Percentiles rank a stretch among this genome's conserved stretches.
Evolutionary conservation across 2,888 invertebrate genomes (phyloP).

Genomic region (Masnerella sp.): DNA sequence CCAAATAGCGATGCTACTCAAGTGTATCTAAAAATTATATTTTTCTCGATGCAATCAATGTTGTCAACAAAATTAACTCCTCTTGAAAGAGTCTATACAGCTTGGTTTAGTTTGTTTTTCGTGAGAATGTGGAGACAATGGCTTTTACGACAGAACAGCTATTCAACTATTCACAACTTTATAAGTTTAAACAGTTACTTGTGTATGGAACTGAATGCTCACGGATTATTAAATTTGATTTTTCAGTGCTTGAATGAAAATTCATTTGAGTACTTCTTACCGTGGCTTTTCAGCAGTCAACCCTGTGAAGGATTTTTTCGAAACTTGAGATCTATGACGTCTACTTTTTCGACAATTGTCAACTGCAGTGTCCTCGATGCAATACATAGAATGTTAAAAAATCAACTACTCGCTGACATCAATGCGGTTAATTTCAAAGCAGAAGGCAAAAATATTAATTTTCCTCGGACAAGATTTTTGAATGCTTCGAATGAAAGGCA

Average conservation of each 20-base stretch:
- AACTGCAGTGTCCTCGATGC: slow-evolving; percentile 51
- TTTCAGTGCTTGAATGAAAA: slow-evolving; percentile 5
- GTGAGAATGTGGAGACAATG: slow-evolving; percentile 61
- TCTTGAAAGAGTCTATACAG: slow-evolving; percentile 54
- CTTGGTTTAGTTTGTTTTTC: slow-evolving; percentile 62
- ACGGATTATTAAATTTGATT: slow-evolving; percentile 15
- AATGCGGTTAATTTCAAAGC: slow-evolving; percentile 29
- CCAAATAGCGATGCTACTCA: slow-evolving; percentile 61
- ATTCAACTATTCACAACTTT: slow-evolving; percentile 60
- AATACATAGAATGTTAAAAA: slow-evolving; percentile 39
- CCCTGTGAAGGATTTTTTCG: slow-evolving; percentile 48
- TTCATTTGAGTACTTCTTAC: slow-evolving; percentile 6
- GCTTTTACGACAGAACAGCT: slow-evolving; percentile 46
- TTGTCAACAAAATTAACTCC: slow-evolving; percentile 37
- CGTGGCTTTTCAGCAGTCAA: slow-evolving; percentile 30
- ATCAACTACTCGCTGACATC: slow-evolving; percentile 50
- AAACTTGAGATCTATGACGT: slow-evolving; percentile 43
- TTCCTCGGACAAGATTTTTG: slow-evolving; percentile 4
- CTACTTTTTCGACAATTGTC: slow-evolving; percentile 45
- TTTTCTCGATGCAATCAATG: slow-evolving; percentile 54
- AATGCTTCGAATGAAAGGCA: slow-evolving; percentile 3
- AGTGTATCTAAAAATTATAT: slow-evolving; percentile 60
- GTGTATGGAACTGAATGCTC: slow-evolving; percentile 32
- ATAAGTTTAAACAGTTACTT: slow-evolving; percentile 47
- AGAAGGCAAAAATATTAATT: slow-evolving; percentile 7